phyloP scores from a whole-genome alignment of 2,113 vertebrate genomes.

The Zonotrichia leucophrys region DNA sequence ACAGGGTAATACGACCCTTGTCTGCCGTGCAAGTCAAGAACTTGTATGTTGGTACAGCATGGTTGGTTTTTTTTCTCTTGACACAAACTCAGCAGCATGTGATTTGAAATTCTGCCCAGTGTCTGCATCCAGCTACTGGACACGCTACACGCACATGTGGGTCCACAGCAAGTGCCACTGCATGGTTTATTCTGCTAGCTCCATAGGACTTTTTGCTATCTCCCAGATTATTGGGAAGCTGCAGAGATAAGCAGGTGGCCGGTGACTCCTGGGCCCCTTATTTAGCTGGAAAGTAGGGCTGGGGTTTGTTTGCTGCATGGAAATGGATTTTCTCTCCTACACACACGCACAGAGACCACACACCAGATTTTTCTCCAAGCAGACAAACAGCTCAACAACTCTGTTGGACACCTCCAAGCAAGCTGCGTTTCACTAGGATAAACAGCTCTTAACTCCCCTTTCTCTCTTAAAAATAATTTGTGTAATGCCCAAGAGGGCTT shows the following conservation, averaged over 20 bases:
- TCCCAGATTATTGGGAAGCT: neutral
- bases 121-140: neutral
- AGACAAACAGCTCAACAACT: neutral
- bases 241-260: neutral
- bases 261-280: neutral
- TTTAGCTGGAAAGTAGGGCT: neutral
- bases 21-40: neutral
- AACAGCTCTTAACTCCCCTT: neutral
- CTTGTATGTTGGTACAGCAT: rapidly evolving
- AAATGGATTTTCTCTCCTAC: neutral
- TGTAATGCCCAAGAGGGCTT: neutral
- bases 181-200: neutral
- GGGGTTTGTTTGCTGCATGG: neutral
- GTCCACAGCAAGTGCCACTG: neutral
- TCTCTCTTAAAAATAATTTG: neutral
- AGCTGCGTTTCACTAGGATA: neutral
- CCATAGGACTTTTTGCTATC: neutral
- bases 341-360: rapidly evolving
- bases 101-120: neutral
- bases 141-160: rapidly evolving
- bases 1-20: neutral
- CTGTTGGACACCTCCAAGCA: neutral
- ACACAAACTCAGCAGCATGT: neutral
- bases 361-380: neutral
- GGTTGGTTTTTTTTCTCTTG: neutral